Evolutionary conservation across 2,113 vertebrate species (phyloP).

Genomic region (Blennius ocellaris): DNA sequence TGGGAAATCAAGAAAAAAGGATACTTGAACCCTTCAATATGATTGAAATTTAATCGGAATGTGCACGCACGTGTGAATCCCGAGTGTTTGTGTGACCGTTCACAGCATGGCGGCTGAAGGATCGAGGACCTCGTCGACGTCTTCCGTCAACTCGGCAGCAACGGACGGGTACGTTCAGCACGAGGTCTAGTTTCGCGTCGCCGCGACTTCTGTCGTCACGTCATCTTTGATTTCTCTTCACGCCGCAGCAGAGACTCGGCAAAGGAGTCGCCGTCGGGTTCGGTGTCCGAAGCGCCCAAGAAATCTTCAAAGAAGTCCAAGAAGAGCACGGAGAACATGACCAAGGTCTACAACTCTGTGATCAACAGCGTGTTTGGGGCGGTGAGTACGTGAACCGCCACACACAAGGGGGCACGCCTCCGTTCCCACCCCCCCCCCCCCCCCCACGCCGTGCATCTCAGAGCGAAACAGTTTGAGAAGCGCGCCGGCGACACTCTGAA

Average conservation of each 20-base stretch:
- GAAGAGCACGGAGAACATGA: constrained; percentile 74
- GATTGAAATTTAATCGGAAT: neutral
- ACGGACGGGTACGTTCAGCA: constrained; percentile 54
- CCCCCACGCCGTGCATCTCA: neutral
- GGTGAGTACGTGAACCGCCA: constrained; percentile 52
- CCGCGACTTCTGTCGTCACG: too few species aligned
- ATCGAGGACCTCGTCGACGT: constrained; percentile 53
- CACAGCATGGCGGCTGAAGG: constrained; percentile 67
- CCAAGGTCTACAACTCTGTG: constrained; percentile 79
- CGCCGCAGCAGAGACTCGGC: neutral
- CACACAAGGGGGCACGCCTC: too few species aligned
- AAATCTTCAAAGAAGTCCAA: constrained; percentile 75
- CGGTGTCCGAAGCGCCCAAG: constrained; percentile 60
- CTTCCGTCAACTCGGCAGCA: constrained; percentile 50
- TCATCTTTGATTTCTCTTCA: neutral
- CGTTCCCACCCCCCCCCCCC: neutral
- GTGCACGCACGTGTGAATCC: neutral
- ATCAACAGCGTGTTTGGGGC: constrained; percentile 82
- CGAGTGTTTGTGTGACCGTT: neutral
- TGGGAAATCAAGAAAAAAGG: too few species aligned
- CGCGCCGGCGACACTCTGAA: too few species aligned
- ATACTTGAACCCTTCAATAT: neutral
- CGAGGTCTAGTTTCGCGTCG: too few species aligned
- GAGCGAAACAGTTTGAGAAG: neutral
- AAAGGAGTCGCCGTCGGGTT: constrained; percentile 43